A percentile compares a stretch with the other conserved stretches of the same genome.
phyloP scores from a whole-genome alignment of 2,888 invertebrate species.

The Chironomus tentans region DNA sequence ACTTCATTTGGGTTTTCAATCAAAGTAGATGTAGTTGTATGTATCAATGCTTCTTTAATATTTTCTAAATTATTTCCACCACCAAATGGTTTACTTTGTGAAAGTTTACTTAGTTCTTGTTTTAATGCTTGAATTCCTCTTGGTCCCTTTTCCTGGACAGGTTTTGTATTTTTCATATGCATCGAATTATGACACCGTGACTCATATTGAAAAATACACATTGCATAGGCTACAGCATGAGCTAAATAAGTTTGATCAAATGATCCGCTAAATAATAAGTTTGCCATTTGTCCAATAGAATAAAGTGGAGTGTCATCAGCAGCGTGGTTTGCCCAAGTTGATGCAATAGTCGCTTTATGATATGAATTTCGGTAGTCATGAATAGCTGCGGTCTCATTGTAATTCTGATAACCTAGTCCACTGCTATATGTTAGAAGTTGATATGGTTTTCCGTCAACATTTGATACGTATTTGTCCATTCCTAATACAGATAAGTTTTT shows the following conservation, averaged over 20 bases:
- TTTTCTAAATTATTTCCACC: too few species aligned
- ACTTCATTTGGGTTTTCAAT: neutral
- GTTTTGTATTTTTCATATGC: neutral
- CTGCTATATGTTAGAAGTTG: conserved; percentile 13
- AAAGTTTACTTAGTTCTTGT: neutral
- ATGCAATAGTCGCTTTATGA: neutral
- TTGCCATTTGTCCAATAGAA: conserved; percentile 8
- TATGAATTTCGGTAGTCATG: neutral
- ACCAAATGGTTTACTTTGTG: neutral
- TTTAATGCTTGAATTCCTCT: neutral
- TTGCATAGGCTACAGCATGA: conserved; percentile 13
- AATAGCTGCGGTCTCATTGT: neutral
- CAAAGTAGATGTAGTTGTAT: too few species aligned
- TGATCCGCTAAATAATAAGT: conserved; percentile 5
- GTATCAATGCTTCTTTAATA: too few species aligned
- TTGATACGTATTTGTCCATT: conserved; percentile 6
- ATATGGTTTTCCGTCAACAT: conserved; percentile 4
- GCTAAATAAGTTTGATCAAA: conserved; percentile 18
- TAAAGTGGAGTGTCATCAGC: conserved; percentile 8
- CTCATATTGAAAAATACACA: conserved; percentile 6
- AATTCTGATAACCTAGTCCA: conserved; percentile 13
- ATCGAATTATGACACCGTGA: neutral
- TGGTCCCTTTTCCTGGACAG: neutral
- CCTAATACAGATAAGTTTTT: conserved; percentile 6
- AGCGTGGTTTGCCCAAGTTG: conserved; percentile 14